A percentile compares a stretch with the other conserved stretches of the same genome.
Evolutionary conservation across 2,113 vertebrate genomes (phyloP).

Genomic region (Dromas ardeola): DNA sequence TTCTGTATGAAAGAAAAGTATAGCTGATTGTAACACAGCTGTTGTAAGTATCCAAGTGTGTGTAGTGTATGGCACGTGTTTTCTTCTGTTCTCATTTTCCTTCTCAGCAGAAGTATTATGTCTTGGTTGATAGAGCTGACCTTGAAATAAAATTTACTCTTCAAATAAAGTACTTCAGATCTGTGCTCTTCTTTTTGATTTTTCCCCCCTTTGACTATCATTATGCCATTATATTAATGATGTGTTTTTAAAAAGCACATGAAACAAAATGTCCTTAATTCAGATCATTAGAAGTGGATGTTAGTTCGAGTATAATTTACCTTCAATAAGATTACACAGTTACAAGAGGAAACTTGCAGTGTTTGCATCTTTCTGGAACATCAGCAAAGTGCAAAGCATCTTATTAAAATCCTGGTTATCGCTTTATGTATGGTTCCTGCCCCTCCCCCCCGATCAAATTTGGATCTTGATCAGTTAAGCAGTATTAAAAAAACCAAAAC

Average conservation of each 20-base stretch:
- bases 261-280: neutral
- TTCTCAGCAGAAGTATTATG: neutral
- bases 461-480: neutral
- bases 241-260: neutral
- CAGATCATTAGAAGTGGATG: neutral
- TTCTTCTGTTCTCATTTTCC: neutral
- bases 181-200: neutral
- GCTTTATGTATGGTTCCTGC: neutral
- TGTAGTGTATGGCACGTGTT: neutral
- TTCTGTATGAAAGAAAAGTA: neutral
- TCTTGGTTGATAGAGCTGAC: neutral
- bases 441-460: neutral
- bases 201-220: neutral
- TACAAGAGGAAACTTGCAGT: neutral
- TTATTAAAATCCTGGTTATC: neutral
- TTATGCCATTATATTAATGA: neutral
- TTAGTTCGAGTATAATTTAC: neutral
- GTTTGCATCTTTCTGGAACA: neutral
- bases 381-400: neutral
- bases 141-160: slow-evolving; percentile 23
- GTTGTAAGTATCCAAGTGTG: neutral
- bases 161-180: slow-evolving; percentile 19
- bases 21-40: neutral
- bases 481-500: neutral
- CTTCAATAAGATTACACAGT: neutral